Conservation (phyloP, 2,113 vertebrate species). For the Octodon degus region DNA sequence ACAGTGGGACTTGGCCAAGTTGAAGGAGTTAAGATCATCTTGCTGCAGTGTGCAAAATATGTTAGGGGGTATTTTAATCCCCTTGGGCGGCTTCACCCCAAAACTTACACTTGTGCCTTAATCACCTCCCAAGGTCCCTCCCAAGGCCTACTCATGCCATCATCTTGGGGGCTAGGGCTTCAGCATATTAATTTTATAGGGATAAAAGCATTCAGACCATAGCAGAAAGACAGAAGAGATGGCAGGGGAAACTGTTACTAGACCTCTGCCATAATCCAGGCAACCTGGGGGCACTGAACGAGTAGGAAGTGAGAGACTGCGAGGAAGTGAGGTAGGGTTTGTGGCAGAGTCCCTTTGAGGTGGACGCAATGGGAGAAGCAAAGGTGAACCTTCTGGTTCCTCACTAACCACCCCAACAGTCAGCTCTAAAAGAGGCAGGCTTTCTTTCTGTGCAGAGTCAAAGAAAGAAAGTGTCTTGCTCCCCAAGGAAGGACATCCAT, state of each 20-base stretch:
- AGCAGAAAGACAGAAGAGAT: neutral
- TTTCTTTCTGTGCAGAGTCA: neutral
- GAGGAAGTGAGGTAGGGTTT: neutral
- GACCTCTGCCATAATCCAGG: neutral
- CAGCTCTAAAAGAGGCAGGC: neutral
- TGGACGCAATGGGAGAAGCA: neutral
- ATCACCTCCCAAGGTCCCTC: neutral
- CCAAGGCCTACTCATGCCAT: neutral
- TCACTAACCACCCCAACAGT: neutral
- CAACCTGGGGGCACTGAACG: rapidly evolving
- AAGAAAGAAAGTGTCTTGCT: neutral
- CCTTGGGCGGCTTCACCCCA: neutral
- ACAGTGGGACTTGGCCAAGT: neutral
- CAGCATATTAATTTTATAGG: neutral
- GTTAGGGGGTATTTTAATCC: neutral
- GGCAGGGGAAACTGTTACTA: neutral
- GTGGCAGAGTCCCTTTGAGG: neutral
- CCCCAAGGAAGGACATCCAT: neutral
- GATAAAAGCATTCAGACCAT: neutral
- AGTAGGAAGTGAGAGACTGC: neutral
- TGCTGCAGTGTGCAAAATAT: neutral
- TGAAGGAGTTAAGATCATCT: neutral
- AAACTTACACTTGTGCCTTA: neutral
- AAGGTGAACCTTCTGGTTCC: neutral
- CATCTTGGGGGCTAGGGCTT: neutral